Evolutionary conservation across 2,888 invertebrate genomes (phyloP).

Genomic region (Amphipyra tragopoginis): DNA sequence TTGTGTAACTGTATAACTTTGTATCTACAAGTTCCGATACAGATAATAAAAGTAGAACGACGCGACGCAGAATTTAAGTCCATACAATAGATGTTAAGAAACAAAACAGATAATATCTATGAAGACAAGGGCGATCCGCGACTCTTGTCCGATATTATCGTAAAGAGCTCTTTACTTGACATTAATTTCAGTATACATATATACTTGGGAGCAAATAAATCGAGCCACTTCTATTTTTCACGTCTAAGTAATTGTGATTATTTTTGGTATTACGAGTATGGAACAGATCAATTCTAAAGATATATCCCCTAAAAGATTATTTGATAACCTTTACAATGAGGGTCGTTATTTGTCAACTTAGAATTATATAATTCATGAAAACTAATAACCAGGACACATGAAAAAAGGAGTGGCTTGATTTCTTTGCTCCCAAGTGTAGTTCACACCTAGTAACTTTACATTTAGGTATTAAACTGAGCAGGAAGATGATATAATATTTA

Average conservation of each 20-base stretch:
- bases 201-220: too few relatives aligned
- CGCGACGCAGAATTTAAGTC: constrained; percentile 29
- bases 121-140: constrained; percentile 28
- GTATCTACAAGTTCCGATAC: constrained; percentile 45
- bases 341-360: too few relatives aligned
- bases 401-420: too few relatives aligned
- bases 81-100: constrained; percentile 28
- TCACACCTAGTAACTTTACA: not conserved
- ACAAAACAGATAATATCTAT: constrained; percentile 45
- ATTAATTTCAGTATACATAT: constrained; percentile 32
- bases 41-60: constrained; percentile 37
- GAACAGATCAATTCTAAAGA: too few relatives aligned
- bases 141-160: constrained; percentile 25
- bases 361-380: too few relatives aligned
- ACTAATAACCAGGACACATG: too few relatives aligned
- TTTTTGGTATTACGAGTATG: too few relatives aligned
- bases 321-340: too few relatives aligned
- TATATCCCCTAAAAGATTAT: too few relatives aligned
- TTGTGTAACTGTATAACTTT: constrained; percentile 45
- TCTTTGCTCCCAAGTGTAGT: too few relatives aligned
- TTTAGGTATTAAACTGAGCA: constrained; percentile 21
- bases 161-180: constrained; percentile 16
- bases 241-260: too few relatives aligned
- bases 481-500: constrained; percentile 39
- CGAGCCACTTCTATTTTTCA: too few relatives aligned